A percentile compares a stretch with the other conserved stretches of the same genome.
Evolutionary conservation across 2,888 invertebrate genomes (phyloP).

Genomic region (Ochropleura leucogaster): DNA sequence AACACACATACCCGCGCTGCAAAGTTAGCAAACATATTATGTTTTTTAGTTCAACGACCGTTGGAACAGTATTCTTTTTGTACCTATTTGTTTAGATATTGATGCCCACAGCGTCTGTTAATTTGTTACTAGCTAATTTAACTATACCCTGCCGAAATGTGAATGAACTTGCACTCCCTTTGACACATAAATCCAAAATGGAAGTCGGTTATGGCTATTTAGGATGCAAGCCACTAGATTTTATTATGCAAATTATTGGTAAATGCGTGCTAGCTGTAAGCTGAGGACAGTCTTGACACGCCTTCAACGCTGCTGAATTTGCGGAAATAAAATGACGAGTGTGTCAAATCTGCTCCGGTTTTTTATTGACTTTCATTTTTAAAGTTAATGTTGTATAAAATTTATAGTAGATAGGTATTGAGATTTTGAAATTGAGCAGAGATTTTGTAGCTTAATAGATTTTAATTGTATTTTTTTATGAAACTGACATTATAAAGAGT

Average conservation of each 20-base stretch:
- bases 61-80: too few species aligned
- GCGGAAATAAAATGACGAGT: constrained; percentile 8
- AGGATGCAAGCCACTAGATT: background rate
- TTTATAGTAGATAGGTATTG: constrained; percentile 50
- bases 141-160: too few species aligned
- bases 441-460: constrained; percentile 31
- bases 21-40: too few species aligned
- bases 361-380: constrained; percentile 41
- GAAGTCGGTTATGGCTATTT: background rate
- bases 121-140: too few species aligned
- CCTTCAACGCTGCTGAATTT: constrained; percentile 20
- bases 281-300: constrained; percentile 33
- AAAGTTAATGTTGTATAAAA: constrained; percentile 36
- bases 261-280: background rate
- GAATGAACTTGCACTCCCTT: too few species aligned
- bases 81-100: too few species aligned
- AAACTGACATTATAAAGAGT: background rate
- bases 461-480: constrained; percentile 10
- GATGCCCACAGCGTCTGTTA: too few species aligned
- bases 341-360: constrained; percentile 22
- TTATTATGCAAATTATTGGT: background rate
- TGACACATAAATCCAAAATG: too few species aligned
- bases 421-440: constrained; percentile 46
- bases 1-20: too few species aligned
- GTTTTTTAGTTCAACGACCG: too few species aligned